A percentile compares a stretch with the other conserved stretches of the same genome.
These are phyloP conservation scores for Xerus inauris DNA, from an alignment of 2,113 vertebrate species.

Conservation along the genomic window DNA sequence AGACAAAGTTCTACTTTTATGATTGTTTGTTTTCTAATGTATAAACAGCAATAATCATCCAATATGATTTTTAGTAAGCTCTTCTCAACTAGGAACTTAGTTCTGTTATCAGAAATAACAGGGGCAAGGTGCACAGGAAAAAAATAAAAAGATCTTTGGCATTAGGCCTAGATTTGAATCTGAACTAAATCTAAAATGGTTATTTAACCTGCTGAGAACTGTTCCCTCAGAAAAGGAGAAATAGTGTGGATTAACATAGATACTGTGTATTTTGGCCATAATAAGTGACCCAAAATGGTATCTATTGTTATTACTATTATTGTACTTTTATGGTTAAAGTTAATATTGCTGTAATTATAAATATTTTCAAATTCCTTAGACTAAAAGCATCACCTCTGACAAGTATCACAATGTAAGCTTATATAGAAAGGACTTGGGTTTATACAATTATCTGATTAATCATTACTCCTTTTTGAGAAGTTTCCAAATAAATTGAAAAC, in stretches of 20 bases:
- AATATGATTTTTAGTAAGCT: neutral
- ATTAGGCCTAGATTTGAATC: slow-evolving; percentile 5
- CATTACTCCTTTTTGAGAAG: neutral
- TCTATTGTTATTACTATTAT: neutral
- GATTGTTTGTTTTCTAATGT: neutral
- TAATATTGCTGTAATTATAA: neutral
- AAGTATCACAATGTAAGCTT: neutral
- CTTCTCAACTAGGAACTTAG: neutral
- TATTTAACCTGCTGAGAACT: neutral
- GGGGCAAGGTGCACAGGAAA: neutral
- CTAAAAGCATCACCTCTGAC: neutral
- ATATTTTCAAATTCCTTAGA: slow-evolving; percentile 32
- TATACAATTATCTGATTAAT: neutral
- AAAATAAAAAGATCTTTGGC: neutral
- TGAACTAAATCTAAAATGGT: neutral
- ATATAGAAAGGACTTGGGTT: neutral
- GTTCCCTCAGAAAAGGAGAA: neutral
- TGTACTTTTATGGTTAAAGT: neutral
- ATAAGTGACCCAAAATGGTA: neutral
- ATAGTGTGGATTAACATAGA: neutral
- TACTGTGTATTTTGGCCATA: neutral
- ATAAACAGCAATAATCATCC: neutral
- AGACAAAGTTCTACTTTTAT: neutral
- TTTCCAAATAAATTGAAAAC: slow-evolving; percentile 41
- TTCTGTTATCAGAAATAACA: neutral